phyloP scores from a whole-genome alignment of 2,113 vertebrate genomes.

The Ranitomeya variabilis region DNA sequence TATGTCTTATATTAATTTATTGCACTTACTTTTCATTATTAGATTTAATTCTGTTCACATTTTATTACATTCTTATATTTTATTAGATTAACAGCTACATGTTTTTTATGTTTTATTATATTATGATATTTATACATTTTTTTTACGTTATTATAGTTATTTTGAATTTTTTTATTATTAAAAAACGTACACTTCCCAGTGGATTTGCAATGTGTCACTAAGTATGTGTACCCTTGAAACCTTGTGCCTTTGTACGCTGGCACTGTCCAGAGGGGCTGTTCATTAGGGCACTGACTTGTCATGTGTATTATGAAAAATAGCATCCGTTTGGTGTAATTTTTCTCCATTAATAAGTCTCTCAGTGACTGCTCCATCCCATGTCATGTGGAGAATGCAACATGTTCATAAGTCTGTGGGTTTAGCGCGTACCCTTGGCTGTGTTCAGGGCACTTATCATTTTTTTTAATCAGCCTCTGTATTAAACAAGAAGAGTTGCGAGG shows the following conservation, averaged over 20 bases:
- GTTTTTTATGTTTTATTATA: too few species aligned
- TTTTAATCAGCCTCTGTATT: constrained; percentile 58
- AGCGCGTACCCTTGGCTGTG: constrained; percentile 64
- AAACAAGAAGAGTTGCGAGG: constrained; percentile 42
- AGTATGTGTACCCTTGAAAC: background rate
- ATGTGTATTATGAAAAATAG: constrained; percentile 63
- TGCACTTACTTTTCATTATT: too few species aligned
- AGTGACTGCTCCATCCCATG: constrained; percentile 72
- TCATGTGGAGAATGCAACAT: constrained; percentile 73
- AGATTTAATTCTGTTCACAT: too few species aligned
- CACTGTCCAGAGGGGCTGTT: constrained; percentile 64
- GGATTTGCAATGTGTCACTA: background rate
- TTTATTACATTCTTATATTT: too few species aligned
- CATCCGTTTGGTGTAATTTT: constrained; percentile 68
- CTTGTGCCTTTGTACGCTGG: background rate
- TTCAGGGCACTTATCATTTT: constrained; percentile 67
- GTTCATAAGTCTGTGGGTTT: constrained; percentile 66
- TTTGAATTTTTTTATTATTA: background rate
- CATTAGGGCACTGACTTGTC: constrained; percentile 70
- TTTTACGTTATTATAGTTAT: background rate
- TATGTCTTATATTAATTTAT: too few species aligned
- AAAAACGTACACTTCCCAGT: background rate
- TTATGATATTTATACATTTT: too few species aligned
- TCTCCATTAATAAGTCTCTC: constrained; percentile 80
- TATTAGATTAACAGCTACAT: too few species aligned